Evolutionary conservation across 37 sponge, comb jelly and placozoan genomes (phyloP).

Genomic region (Ephydatia muelleri): DNA sequence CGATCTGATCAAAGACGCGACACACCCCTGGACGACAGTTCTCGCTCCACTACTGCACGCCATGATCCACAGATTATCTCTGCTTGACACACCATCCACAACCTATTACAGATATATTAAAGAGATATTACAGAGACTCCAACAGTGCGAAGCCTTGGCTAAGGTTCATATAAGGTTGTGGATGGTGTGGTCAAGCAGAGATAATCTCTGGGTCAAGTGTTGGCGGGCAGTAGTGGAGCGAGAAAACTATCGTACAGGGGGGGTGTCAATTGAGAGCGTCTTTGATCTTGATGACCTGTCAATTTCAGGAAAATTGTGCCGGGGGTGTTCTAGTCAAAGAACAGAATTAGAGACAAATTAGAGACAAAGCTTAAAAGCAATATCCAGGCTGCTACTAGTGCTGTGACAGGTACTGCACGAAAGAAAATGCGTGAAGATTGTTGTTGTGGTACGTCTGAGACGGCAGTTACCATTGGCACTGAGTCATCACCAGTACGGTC

Average conservation of each 20-base stretch:
- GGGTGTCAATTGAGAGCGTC: neutral
- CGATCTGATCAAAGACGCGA: no score
- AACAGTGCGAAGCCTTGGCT: neutral
- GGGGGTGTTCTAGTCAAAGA: neutral
- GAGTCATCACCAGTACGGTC: neutral
- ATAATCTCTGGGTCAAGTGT: no score
- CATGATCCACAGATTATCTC: no score
- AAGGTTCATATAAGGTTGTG: neutral
- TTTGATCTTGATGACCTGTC: conserved; percentile 1
- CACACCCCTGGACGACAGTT: no score
- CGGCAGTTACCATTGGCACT: neutral
- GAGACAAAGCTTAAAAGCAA: neutral
- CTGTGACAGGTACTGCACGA: neutral
- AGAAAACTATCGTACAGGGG: neutral
- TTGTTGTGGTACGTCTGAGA: neutral
- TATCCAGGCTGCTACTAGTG: neutral
- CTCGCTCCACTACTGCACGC: no score
- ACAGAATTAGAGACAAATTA: neutral
- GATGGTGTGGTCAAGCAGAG: conserved; percentile 1
- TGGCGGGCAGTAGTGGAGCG: neutral
- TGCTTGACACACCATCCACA: no score
- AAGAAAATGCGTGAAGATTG: neutral
- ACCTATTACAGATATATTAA: no score
- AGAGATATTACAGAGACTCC: neutral
- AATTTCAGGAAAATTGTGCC: neutral